A percentile compares a stretch with the other conserved stretches of the same genome.
These are phyloP conservation scores for Pardosa pseudoannulata DNA, from an alignment of 2,888 invertebrate species.

Conservation along the genomic window DNA sequence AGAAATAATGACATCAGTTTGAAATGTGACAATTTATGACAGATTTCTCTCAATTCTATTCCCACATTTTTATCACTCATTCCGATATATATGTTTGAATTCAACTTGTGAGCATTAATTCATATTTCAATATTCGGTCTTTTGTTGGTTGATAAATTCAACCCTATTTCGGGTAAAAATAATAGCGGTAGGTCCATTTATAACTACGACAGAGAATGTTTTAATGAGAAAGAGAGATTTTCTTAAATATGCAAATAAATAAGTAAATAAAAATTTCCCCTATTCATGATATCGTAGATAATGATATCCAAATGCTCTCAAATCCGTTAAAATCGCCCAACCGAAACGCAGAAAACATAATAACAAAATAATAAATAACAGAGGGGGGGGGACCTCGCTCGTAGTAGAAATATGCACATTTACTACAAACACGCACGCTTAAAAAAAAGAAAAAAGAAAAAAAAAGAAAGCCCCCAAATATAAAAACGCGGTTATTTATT, in stretches of 20 bases:
- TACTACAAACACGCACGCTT: constrained; percentile 23
- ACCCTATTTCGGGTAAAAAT: no score
- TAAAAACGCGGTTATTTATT: constrained; percentile 63
- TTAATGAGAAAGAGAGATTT: constrained; percentile 10
- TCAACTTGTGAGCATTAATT: no score
- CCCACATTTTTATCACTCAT: no score
- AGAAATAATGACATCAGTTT: no score
- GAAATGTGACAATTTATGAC: no score
- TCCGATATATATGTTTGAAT: no score
- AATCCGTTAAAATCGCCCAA: constrained; percentile 48
- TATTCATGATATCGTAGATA: constrained; percentile 20
- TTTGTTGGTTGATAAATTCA: no score
- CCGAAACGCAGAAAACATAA: constrained; percentile 20
- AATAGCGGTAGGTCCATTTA: background rate
- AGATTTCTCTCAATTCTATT: no score
- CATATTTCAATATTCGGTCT: no score
- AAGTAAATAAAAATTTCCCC: background rate
- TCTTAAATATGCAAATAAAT: background rate
- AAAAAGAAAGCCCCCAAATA: constrained; percentile 23
- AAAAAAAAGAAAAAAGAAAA: constrained; percentile 21
- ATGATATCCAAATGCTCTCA: constrained; percentile 52
- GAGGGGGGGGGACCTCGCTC: background rate
- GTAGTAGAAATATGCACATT: constrained; percentile 48
- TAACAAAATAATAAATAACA: constrained; percentile 21
- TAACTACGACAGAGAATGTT: background rate